Percentiles rank a stretch among this genome's conserved stretches.
phyloP scores from a whole-genome alignment of 2,797 vertebrate genomes.

The Dipus sagitta region DNA sequence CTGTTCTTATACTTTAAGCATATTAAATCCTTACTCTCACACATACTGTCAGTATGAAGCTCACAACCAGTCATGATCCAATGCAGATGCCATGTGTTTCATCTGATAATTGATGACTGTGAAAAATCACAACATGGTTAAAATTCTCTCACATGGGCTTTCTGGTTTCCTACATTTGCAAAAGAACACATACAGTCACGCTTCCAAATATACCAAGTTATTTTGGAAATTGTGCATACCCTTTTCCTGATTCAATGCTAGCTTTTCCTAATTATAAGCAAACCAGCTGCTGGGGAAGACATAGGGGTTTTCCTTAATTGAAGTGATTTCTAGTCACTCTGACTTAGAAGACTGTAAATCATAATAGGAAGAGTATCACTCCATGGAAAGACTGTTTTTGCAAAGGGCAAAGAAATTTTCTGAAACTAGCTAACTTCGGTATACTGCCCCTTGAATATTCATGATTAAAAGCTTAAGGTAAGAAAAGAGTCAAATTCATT shows the following conservation, averaged over 20 bases:
- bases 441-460: constrained; percentile 35
- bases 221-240: constrained; percentile 79
- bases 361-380: constrained; percentile 46
- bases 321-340: constrained; percentile 70
- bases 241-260: constrained; percentile 79
- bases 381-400: constrained; percentile 55
- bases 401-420: constrained; percentile 63
- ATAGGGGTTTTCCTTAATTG: constrained; percentile 79
- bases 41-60: constrained; percentile 32
- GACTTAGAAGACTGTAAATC: constrained; percentile 73
- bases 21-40: constrained; percentile 50
- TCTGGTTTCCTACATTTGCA: constrained; percentile 68
- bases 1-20: constrained; percentile 59
- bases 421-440: constrained; percentile 22
- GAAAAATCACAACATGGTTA: constrained; percentile 64
- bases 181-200: constrained; percentile 72
- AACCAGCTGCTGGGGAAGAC: constrained; percentile 80
- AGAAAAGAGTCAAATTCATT: constrained; percentile 6
- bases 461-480: constrained; percentile 35
- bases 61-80: constrained; percentile 23
- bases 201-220: constrained; percentile 83
- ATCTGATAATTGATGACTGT: constrained; percentile 57
- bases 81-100: not conserved
- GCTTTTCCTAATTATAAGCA: constrained; percentile 71
- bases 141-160: constrained; percentile 61